phyloP scores from a whole-genome alignment of 2,888 invertebrate genomes.

The Adelphocoris suturalis region DNA sequence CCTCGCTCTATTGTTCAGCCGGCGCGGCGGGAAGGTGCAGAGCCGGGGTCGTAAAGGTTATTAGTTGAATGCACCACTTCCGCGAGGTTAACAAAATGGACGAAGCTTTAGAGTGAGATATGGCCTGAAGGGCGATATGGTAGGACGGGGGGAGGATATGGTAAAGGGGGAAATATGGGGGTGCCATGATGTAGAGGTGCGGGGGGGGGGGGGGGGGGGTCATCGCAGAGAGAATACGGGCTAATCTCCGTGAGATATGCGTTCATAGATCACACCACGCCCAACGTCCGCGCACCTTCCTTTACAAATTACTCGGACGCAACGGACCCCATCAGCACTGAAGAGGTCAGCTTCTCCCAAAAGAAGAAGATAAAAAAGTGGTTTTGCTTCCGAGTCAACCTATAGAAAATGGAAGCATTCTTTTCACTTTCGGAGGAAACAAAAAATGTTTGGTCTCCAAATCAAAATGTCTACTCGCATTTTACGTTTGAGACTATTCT shows the following conservation, averaged over 20 bases:
- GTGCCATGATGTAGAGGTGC: too few relatives aligned
- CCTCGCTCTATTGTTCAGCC: neutral
- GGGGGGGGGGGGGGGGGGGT: too few relatives aligned
- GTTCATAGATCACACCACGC: slow-evolving; percentile 35
- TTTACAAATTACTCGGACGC: slow-evolving; percentile 19
- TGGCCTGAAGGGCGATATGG: neutral
- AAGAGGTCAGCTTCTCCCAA: slow-evolving; percentile 1
- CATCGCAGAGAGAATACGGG: slow-evolving; percentile 1
- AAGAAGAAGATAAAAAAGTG: neutral
- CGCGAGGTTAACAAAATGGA: slow-evolving; percentile 22
- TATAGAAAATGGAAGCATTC: too few relatives aligned
- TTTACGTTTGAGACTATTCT: too few relatives aligned
- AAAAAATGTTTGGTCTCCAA: too few relatives aligned
- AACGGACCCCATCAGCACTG: slow-evolving; percentile 11
- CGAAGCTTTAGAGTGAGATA: too few relatives aligned
- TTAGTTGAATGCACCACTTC: slow-evolving; percentile 36
- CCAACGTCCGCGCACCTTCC: neutral
- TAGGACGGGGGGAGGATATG: neutral
- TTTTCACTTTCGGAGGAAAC: too few relatives aligned
- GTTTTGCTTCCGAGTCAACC: too few relatives aligned
- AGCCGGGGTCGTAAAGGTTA: neutral
- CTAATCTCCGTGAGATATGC: slow-evolving; percentile 42
- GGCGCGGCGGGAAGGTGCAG: neutral
- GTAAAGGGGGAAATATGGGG: too few relatives aligned
- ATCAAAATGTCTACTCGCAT: too few relatives aligned